Evolutionary conservation across 2,113 vertebrate species (phyloP).

Genomic region (Himantopus leucocephalus): DNA sequence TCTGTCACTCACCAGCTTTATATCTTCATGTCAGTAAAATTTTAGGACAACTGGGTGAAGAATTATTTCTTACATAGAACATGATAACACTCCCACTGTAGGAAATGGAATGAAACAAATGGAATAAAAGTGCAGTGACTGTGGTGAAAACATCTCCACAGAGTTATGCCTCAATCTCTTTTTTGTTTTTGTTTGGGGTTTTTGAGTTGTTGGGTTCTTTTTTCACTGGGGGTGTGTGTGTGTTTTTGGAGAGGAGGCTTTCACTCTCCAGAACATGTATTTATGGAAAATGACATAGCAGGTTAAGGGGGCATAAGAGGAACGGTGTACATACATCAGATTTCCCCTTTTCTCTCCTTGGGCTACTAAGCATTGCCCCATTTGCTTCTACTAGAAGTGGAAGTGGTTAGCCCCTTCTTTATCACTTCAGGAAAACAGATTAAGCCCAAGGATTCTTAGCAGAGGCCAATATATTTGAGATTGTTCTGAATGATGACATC

Average conservation of each 20-base stretch:
- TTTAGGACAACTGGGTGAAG: constrained; percentile 33
- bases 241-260: neutral
- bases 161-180: constrained; percentile 23
- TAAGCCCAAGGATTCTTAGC: constrained; percentile 78
- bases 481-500: constrained; percentile 99
- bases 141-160: constrained; percentile 49
- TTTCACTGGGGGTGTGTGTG: neutral
- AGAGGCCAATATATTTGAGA: constrained; percentile 98
- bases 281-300: neutral
- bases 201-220: neutral
- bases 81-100: constrained; percentile 23
- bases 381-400: constrained; percentile 15
- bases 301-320: constrained; percentile 37
- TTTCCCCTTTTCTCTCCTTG: constrained; percentile 40
- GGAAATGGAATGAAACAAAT: constrained; percentile 56
- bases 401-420: constrained; percentile 39
- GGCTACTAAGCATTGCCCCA: constrained; percentile 33
- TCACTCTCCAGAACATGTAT: neutral
- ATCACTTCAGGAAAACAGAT: constrained; percentile 29
- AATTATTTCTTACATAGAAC: constrained; percentile 40
- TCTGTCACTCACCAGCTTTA: neutral
- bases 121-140: constrained; percentile 50
- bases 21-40: neutral
- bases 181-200: neutral
- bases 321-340: constrained; percentile 6